Evolutionary conservation across 2,888 invertebrate species (phyloP).

Genomic region (Diplolepis rosae): DNA sequence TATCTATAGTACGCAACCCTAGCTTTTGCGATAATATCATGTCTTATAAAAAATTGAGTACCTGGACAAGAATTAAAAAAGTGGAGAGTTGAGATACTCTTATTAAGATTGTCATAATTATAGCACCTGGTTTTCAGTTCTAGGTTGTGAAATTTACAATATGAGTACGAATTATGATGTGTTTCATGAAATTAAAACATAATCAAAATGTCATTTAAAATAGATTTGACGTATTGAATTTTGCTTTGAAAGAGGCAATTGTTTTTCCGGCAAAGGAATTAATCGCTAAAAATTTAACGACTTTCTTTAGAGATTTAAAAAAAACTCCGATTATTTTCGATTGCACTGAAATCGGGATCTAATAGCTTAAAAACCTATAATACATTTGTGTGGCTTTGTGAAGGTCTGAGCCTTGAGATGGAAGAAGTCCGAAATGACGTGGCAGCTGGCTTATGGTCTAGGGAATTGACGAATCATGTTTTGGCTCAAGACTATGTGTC

Average conservation of each 20-base stretch:
- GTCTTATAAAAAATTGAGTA: conserved; percentile 25
- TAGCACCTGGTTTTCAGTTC: not conserved
- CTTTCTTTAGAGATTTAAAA: conserved; percentile 38
- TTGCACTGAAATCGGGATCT: conserved; percentile 46
- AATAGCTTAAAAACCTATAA: conserved; percentile 45
- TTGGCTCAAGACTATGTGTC: no score
- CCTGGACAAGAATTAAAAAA: conserved; percentile 29
- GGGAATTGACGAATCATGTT: no score
- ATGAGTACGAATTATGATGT: conserved; percentile 23
- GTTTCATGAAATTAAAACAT: not conserved
- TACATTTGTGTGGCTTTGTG: no score
- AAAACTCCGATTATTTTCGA: conserved; percentile 41
- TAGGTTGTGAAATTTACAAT: not conserved
- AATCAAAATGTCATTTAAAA: no score
- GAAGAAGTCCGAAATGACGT: no score
- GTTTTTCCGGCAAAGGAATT: conserved; percentile 29
- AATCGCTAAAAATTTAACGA: conserved; percentile 39
- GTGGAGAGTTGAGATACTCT: conserved; percentile 15
- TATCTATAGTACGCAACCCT: not conserved
- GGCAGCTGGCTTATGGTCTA: no score
- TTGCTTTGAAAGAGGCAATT: not conserved
- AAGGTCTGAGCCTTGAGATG: no score
- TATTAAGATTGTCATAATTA: not conserved
- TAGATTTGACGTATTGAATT: not conserved
- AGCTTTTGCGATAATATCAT: conserved; percentile 28